These are phyloP conservation scores for Perca schrenkii DNA, from an alignment of 2,113 vertebrate species.

Conservation along the genomic window DNA sequence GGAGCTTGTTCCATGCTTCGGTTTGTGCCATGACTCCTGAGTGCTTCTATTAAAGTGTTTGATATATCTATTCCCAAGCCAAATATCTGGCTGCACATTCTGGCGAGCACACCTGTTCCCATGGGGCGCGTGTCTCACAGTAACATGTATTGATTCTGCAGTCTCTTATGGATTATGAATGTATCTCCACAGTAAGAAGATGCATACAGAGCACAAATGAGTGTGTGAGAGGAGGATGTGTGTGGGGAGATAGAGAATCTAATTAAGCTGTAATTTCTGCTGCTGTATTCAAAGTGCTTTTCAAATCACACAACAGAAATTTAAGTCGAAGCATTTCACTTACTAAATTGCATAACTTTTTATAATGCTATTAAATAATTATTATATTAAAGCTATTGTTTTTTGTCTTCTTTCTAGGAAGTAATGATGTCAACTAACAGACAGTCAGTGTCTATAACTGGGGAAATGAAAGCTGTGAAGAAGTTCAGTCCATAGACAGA, in stretches of 20 bases:
- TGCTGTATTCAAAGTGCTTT: background rate
- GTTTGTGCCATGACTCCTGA: background rate
- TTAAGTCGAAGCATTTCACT: background rate
- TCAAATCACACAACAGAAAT: background rate
- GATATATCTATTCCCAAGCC: slow-evolving; percentile 5
- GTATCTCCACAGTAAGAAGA: slow-evolving; percentile 11
- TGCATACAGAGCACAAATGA: background rate
- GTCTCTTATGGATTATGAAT: slow-evolving; percentile 46
- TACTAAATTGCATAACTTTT: background rate
- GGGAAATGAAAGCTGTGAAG: background rate
- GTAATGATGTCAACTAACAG: too few species aligned
- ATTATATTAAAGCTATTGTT: too few species aligned
- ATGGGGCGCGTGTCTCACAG: slow-evolving; percentile 7
- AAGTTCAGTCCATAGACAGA: background rate
- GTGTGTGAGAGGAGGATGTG: background rate
- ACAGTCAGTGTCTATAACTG: background rate
- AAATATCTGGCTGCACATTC: slow-evolving; percentile 12
- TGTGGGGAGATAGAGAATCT: background rate
- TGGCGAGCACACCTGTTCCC: slow-evolving; percentile 23
- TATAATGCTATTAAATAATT: too few species aligned
- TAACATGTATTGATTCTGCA: slow-evolving; percentile 22
- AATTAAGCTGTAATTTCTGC: background rate
- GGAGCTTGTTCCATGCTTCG: background rate
- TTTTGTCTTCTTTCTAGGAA: too few species aligned
- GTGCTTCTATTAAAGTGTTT: background rate